Base-by-base conservation (phyloP, 2,797 vertebrate genomes). In the Chelon labrosus region DNA sequence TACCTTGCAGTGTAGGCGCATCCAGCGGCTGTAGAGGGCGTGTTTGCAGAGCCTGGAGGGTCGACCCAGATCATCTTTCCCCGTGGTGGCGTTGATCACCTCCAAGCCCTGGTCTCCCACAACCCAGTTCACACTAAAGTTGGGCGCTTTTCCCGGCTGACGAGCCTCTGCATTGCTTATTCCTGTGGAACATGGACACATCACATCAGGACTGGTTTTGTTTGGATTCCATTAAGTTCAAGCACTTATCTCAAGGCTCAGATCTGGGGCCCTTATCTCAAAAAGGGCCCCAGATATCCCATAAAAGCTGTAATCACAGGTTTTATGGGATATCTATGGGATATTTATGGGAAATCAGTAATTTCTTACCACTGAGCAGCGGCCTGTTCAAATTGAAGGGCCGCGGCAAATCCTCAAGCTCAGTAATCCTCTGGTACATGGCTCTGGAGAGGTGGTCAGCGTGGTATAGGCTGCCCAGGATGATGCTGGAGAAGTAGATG, bases 51-150 rank as follows among this genome's bases (percentile, higher is more conserved):
- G 96, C 55, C 96, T 95, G 0, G 97, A 98, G 0, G 97, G 93
- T 0, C 95, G 95, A 10, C 97, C 96, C 83, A 97, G 90, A 46
- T 98, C 97, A 0, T 98, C 97, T 66, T 97, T 99, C 78, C 97
- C 97, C 0, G 97, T 98, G 1, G 96, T 97, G 64, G 97, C 96
- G 0, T 97, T 97, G 82, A 99, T 96, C 31, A 98, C 86, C 85
- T 99, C 97, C 3, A 98, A 85, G 2, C 83, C 90, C 0, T 89
- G 56, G 84, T 98, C 97, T 0, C 97, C 97, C 10, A 96, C 93
- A 0, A 96, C 95, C 97, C 97, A 99, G 93, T 98, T 99, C 62
- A 97, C 96, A 0, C 97, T 98, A 94, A 98, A 98, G 91, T 96
- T 97, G 0, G 97, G 97, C 0, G 97, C 97, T 80, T 97, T 98